Evolutionary conservation across 2,888 invertebrate species (phyloP), one percentile per base, ranked within the genome.

Genomic region (Litoditis marina): DNA sequence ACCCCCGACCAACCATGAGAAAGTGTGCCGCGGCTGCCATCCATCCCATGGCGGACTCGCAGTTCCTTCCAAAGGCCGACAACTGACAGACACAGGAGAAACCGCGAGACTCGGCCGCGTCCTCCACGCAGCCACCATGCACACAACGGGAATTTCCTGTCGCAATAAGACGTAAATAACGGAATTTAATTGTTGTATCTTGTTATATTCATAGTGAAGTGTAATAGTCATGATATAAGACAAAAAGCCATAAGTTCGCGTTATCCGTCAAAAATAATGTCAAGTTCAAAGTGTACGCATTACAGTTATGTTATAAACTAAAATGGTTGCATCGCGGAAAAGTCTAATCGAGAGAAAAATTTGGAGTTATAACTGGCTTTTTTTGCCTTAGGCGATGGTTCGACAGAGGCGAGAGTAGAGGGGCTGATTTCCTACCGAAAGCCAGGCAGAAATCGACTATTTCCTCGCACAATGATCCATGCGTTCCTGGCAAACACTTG

Each of bases 401-500:
- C 8, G 19, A 22, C 47, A 47, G 22, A 27, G 19, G 6, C n/a
- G 50, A 11, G 11, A 19, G 27, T 5, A 46, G 16, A 42, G 22
- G 7, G 2, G 19, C 16, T 2, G 49, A 51, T 19, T 16, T n/a
- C 25, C 27, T 16, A 69, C 72, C 73, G 47, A 65, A 69, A 1
- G 67, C 62, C 19, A 63, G 50, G 54, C 73, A 73, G 25, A 53
- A 55, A 32, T 73, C 69, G 8, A 54, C 59, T 27, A 73, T 54
- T 19, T 42, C 56, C 42, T 73, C 73, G 28, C 73, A 73, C 0
- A 73, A 55, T 7, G 65, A 32, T 50, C 73, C 73, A 50, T 55
- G 58, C 2, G 73, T 73, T 3, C 73, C 73, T 22, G 65, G 65
- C 16, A 57, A n/a, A 39, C 73, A 73, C 27, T 58, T 50, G 32